These are phyloP conservation scores for Drosophila arizonae DNA, from an alignment of 1,140 invertebrate genomes.

Conservation along the genomic window DNA sequence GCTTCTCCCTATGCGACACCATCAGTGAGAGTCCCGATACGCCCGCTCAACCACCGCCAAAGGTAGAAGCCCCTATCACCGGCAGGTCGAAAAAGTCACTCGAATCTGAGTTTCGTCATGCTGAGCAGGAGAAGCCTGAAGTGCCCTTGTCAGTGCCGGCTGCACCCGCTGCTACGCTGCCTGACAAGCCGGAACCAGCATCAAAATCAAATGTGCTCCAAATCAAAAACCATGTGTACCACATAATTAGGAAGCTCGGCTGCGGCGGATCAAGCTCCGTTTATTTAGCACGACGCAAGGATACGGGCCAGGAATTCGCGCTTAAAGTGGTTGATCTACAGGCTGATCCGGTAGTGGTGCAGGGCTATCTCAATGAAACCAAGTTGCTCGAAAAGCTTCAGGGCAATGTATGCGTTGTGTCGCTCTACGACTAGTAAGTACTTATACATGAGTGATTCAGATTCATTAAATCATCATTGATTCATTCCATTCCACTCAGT, in stretches of 20 bases:
- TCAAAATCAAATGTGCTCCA: conserved; percentile 42
- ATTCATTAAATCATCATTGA: background rate
- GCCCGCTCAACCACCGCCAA: conserved; percentile 32
- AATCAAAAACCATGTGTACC: conserved; percentile 73
- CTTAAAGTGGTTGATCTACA: conserved; percentile 86
- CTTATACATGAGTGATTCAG: background rate
- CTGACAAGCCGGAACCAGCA: conserved; percentile 12
- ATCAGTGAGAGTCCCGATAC: conserved; percentile 66
- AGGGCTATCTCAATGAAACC: conserved; percentile 96
- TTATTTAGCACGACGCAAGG: conserved; percentile 61
- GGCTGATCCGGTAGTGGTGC: conserved; percentile 87
- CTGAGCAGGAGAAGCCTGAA: conserved; percentile 25
- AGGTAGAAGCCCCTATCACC: background rate
- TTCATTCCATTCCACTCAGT: conserved; percentile 45
- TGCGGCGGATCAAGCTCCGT: conserved; percentile 79
- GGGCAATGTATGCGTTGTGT: conserved; percentile 91
- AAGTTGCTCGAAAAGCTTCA: conserved; percentile 92
- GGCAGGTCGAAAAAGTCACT: conserved; percentile 68
- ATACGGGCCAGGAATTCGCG: conserved; percentile 68
- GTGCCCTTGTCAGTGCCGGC: background rate
- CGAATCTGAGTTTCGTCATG: conserved; percentile 55
- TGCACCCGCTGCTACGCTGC: background rate
- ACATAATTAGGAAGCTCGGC: conserved; percentile 71
- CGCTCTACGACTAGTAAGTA: conserved; percentile 94
- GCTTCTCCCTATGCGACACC: conserved; percentile 74